Evolutionary conservation across 2,888 invertebrate genomes (phyloP).

Genomic region (Sympetrum striolatum): DNA sequence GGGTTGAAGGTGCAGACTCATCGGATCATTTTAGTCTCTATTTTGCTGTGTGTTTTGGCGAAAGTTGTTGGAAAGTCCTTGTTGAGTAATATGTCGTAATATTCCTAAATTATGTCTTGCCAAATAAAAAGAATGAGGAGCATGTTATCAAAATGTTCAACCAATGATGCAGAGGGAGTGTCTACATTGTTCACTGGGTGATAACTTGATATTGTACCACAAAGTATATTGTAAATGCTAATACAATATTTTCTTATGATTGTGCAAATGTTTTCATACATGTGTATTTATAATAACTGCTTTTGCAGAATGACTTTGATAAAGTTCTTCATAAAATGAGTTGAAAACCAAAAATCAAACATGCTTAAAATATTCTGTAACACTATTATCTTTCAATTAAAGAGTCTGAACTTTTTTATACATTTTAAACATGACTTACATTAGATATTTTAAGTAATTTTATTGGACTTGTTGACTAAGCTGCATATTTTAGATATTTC

Average conservation of each 20-base stretch:
- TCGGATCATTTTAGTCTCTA: slow-evolving; percentile 49
- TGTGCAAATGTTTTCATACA: not conserved
- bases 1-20: slow-evolving; percentile 45
- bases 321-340: too few species aligned
- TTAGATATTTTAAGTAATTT: too few species aligned
- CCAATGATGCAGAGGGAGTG: not conserved
- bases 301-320: not conserved
- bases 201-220: not conserved
- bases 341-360: too few species aligned
- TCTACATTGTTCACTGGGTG: not conserved
- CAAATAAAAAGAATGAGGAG: not conserved
- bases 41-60: slow-evolving; percentile 49
- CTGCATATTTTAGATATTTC: too few species aligned
- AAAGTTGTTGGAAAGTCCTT: slow-evolving; percentile 56
- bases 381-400: too few species aligned
- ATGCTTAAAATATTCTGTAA: too few species aligned
- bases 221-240: not conserved
- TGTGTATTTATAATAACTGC: not conserved
- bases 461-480: too few species aligned
- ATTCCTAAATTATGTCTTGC: not conserved
- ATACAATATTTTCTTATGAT: slow-evolving; percentile 18
- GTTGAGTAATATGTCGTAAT: slow-evolving; percentile 54
- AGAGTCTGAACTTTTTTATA: too few species aligned
- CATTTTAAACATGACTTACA: too few species aligned
- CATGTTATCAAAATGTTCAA: slow-evolving; percentile 13